These are phyloP conservation scores for Rhimphoctona megacephalus DNA, from an alignment of 2,888 invertebrate genomes.

Conservation along the genomic window DNA sequence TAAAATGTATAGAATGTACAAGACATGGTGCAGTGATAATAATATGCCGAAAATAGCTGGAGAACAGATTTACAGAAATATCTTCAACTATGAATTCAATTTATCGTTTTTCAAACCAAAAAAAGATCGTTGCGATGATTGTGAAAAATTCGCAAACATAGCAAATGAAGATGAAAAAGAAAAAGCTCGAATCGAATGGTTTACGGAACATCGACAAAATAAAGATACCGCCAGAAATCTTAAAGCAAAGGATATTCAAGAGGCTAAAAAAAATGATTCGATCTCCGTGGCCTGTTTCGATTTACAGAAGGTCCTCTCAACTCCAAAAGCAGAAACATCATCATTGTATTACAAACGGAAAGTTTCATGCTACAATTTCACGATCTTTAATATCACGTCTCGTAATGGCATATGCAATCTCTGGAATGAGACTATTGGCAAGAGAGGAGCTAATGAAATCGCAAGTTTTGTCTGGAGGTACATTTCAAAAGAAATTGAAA, in stretches of 20 bases:
- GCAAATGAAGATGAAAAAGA: slow-evolving; percentile 9
- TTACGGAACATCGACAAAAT: too few species aligned
- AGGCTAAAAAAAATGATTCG: slow-evolving; percentile 33
- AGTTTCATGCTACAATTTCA: slow-evolving; percentile 34
- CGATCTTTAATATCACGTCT: slow-evolving; percentile 18
- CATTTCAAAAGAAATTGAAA: slow-evolving; percentile 15
- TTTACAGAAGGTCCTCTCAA: slow-evolving; percentile 47
- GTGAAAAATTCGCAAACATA: slow-evolving; percentile 11
- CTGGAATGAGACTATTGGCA: slow-evolving; percentile 36
- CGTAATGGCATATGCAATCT: slow-evolving; percentile 20
- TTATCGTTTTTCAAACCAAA: too few species aligned
- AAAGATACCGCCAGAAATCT: slow-evolving; percentile 13
- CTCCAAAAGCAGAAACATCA: slow-evolving; percentile 41
- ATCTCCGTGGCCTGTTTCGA: slow-evolving; percentile 43
- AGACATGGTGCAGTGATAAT: slow-evolving; percentile 29
- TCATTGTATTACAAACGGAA: slow-evolving; percentile 27
- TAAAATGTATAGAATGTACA: slow-evolving; percentile 60
- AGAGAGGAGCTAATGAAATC: slow-evolving; percentile 48
- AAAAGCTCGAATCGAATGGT: slow-evolving; percentile 14
- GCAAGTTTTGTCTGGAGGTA: slow-evolving; percentile 24
- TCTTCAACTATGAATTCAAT: slow-evolving; percentile 44
- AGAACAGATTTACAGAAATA: slow-evolving; percentile 37
- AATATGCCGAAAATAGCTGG: slow-evolving; percentile 14
- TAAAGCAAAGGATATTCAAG: slow-evolving; percentile 2
- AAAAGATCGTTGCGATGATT: slow-evolving; percentile 57